Percentiles rank a stretch among this genome's conserved stretches.
Evolutionary conservation across 2,888 invertebrate genomes (phyloP).

Genomic region (Diogma glabrata): DNA sequence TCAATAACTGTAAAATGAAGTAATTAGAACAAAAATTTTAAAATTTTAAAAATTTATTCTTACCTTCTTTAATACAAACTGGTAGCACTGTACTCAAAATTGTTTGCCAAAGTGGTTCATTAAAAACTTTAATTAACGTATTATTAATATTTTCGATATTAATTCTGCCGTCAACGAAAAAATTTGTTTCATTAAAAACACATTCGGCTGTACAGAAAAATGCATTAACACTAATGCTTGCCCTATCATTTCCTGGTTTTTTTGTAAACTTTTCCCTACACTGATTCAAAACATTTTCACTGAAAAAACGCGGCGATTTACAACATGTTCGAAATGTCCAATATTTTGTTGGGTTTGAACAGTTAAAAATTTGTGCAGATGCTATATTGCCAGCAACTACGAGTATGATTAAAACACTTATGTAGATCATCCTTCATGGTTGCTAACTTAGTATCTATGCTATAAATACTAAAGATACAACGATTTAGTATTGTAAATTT

Average conservation of each 20-base stretch:
- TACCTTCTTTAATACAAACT: background rate
- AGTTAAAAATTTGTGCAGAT: slow-evolving; percentile 4
- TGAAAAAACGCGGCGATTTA: background rate
- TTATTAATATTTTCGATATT: slow-evolving; percentile 3
- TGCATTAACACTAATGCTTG: too few species aligned
- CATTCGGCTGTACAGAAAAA: background rate
- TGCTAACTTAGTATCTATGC: too few species aligned
- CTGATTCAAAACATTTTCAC: background rate
- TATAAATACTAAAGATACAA: too few species aligned
- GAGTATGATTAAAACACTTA: too few species aligned
- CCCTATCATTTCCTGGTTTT: background rate
- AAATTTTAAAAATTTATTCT: too few species aligned
- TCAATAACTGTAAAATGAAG: too few species aligned
- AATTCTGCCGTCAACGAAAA: background rate
- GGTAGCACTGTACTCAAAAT: background rate
- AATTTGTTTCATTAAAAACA: background rate
- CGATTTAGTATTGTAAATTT: too few species aligned
- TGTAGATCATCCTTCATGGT: too few species aligned
- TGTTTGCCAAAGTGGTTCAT: background rate
- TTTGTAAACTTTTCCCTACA: too few species aligned
- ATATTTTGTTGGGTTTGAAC: background rate
- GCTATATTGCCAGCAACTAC: too few species aligned
- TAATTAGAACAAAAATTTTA: too few species aligned
- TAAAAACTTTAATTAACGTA: background rate
- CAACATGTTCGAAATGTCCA: slow-evolving; percentile 6